phyloP scores from a whole-genome alignment of 2,797 vertebrate species.

The Amazona finschi region DNA sequence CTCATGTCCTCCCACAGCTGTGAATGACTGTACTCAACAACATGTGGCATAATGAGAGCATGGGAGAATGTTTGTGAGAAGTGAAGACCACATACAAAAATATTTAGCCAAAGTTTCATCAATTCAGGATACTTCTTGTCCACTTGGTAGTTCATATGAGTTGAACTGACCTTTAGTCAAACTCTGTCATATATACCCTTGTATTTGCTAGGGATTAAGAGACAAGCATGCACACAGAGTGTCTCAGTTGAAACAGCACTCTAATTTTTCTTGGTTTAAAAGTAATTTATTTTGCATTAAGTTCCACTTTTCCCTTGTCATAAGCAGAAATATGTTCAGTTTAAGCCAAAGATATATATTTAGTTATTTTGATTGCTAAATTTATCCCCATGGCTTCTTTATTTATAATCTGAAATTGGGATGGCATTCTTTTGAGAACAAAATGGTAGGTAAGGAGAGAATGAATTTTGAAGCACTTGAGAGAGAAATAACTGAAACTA shows the following conservation, averaged over 20 bases:
- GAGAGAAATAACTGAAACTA: neutral
- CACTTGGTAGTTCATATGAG: neutral
- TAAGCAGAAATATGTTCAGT: neutral
- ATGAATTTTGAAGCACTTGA: neutral
- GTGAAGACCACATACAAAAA: neutral
- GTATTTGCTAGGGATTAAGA: neutral
- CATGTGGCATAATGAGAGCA: neutral
- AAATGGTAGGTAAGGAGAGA: conserved; percentile 1
- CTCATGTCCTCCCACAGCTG: accelerated
- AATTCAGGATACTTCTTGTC: neutral
- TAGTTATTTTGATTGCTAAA: neutral
- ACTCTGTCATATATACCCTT: neutral
- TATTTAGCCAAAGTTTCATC: neutral
- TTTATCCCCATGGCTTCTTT: neutral
- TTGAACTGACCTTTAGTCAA: neutral
- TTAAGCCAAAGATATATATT: neutral
- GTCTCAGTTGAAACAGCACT: neutral
- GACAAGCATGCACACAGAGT: accelerated
- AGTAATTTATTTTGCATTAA: neutral
- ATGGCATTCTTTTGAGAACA: neutral
- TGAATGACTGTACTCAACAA: neutral
- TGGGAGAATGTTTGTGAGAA: neutral
- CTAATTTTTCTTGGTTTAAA: neutral
- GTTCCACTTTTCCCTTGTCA: neutral
- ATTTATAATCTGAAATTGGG: neutral